Base-by-base conservation (phyloP, 2,113 vertebrate species). In the Lucifuga dentata region DNA sequence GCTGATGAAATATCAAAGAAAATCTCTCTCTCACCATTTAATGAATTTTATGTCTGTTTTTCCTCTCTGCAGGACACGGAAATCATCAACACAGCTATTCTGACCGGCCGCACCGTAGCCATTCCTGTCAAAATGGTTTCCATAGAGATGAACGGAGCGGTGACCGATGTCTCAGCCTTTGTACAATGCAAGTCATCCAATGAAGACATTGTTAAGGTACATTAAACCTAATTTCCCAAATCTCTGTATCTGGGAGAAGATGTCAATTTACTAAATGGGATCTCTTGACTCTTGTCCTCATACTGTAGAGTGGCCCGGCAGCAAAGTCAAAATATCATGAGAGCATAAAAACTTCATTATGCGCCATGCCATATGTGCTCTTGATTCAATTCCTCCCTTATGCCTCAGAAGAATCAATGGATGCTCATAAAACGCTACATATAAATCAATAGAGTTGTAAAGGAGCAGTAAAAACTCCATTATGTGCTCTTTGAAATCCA, bases 51-150 rank as follows among this genome's bases (percentile, higher is more conserved):
- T 26, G 15, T 49, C 46, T 61, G 0, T 53, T 9, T 21, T 64
- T 5, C 56, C 20, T 68, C 68, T 52, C 41, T 6, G 1, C 56
- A 99, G 98, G 97, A 99, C 87, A 98, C 96, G 0, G 98, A 99
- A 83, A 98, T 99, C 72, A 98, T 99, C 92, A 99, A 99, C 87
- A 99, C 97, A 0, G 98, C 98, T 75, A 95, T 99, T 79, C 92
- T 99, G 84, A 99, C 98, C 0, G 98, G 98, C 21, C 89, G 96
- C 67, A 98, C 97, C 0, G 97, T 99, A 62, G 96, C 98, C 88
- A 97, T 99, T 33, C 98, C 98, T 0, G 95, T 99, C 70, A 99
- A 98, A 85, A 97, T 99, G 88, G 94, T 99, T 0, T 97, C 97
- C 84, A 95, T 99, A 1, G 98, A 99, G 90, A 93, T 96, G 83